Base-by-base conservation (phyloP, 2,113 vertebrate genomes). In the Hystrix cristata region DNA sequence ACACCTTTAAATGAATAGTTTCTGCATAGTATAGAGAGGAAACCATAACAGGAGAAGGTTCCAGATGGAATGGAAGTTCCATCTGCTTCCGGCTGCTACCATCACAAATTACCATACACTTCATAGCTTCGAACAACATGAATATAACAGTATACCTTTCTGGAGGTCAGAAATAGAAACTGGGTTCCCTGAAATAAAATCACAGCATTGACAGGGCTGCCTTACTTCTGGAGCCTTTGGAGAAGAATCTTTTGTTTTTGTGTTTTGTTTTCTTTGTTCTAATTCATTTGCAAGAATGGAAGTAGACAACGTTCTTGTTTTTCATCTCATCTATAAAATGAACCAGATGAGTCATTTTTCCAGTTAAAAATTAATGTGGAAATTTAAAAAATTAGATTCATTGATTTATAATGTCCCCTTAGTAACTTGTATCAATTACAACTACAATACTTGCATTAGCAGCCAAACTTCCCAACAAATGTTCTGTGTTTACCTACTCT, bases 211-310 rank as follows among this genome's bases (percentile, higher is more conserved):
- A 19, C 51, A 34, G 29, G 51, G 16, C 29, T 74, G 8, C 31
- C n/a, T 62, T 87, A 2, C 12, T 69, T 18, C 19, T 31, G 10
- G 57, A 81, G 9, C 38, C 16, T 85, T 1, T 53, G 13, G 19
- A 25, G 55, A 7, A 83, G 3, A 93, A 62, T 46, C n/a, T 46
- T 83, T 65, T 23, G 11, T 67, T 46, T 65, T 3, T 21, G 11
- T 31, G 10, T 27, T 46, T 55, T 55, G 76, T 53, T 79, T 76
- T 48, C 9, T 72, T 23, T 46, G 72, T 29, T 71, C 88, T 64
- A 89, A 80, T 80, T 89, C 13, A 89, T 34, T 93, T 95, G 4
- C 8, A 72, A 67, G 12, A 81, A 93, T 91, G 16, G 27, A 79
- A 25, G 23, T 57, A 82, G 14, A 60, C 14, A 72, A 53, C 43